Evolutionary conservation across 2,113 vertebrate species (phyloP).

Genomic region (Phrynocephalus versicolor): DNA sequence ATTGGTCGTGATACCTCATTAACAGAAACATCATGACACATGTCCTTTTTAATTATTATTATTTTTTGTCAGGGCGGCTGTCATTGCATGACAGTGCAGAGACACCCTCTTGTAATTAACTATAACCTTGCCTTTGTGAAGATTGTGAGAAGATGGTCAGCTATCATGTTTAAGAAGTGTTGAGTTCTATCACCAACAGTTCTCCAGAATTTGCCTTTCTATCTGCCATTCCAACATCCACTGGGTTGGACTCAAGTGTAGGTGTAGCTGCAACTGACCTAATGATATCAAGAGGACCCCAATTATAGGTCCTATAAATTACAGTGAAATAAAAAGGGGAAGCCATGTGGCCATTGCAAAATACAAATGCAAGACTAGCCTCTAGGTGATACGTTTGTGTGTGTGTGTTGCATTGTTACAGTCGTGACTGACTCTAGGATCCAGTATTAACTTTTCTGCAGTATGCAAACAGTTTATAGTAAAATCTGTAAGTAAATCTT

Average conservation of each 20-base stretch:
- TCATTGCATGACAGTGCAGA: slow-evolving; percentile 5
- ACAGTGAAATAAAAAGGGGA: too few relatives aligned
- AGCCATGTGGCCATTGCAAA: too few relatives aligned
- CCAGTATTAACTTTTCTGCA: background rate
- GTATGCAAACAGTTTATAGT: background rate
- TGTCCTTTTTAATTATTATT: slow-evolving; percentile 35
- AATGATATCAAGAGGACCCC: background rate
- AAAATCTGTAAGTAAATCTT: too few relatives aligned
- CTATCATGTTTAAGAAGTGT: background rate
- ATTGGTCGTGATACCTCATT: slow-evolving; percentile 16
- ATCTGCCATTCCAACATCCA: background rate
- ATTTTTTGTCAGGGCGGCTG: background rate
- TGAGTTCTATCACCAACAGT: background rate
- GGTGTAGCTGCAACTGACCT: background rate
- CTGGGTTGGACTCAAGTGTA: background rate
- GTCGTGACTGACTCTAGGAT: background rate
- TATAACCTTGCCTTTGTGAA: slow-evolving; percentile 33
- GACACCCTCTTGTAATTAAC: slow-evolving; percentile 26
- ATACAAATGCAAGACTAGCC: too few relatives aligned
- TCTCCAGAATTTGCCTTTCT: background rate
- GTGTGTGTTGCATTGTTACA: too few relatives aligned
- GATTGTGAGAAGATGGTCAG: background rate
- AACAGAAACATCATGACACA: slow-evolving; percentile 23
- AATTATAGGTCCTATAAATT: background rate
- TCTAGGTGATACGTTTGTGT: too few relatives aligned